Evolutionary conservation across 2,113 vertebrate genomes (phyloP), one percentile per base, ranked within the genome.

Genomic region (Bostrychus sinensis): DNA sequence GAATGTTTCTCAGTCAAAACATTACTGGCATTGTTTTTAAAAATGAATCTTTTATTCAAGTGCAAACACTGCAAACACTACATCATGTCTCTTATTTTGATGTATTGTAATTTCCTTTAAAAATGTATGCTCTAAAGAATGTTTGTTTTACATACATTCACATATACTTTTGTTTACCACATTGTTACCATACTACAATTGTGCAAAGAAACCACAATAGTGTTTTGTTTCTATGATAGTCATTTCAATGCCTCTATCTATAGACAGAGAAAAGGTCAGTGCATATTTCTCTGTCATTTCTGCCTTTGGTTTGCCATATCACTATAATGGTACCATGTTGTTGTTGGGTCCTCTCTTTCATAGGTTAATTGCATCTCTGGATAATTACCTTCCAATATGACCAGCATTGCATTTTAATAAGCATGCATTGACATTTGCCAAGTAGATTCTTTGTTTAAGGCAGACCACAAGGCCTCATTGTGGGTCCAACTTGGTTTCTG

Each of bases 231-330:
- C 23, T 8, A 28, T 28, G 11, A 38, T 14, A 38, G 37, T 38
- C 37, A 11, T 38, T 38, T 38, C 12, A 38, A 38, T 38, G 37
- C 3, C 1, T n/a, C 30, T 32, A 8, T 32, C 5, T 32, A 3
- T 32, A 32, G 8, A 8, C 8, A 8, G 30, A 5, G 5, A 8
- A 48, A 48, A 48, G 22, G 22, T 25, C 45, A 14, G 20, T 48
- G 22, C 45, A 48, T 48, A 25, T 48, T 25, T 48, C 22, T 25
- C 22, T 48, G 22, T 25, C 45, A 48, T 20, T 48, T 48, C 23
- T 48, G 45, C 20, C 45, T 11, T 23, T 46, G 22, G 45, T 25
- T 48, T 22, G 23, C 11, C 22, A 25, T 25, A 7, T 48, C 11
- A 48, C 45, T 13, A 25, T 25, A 25, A 48, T 48, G 45, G 5